Conservation (phyloP, 1,140 invertebrate species). For the Elymnias hypermnestra region DNA sequence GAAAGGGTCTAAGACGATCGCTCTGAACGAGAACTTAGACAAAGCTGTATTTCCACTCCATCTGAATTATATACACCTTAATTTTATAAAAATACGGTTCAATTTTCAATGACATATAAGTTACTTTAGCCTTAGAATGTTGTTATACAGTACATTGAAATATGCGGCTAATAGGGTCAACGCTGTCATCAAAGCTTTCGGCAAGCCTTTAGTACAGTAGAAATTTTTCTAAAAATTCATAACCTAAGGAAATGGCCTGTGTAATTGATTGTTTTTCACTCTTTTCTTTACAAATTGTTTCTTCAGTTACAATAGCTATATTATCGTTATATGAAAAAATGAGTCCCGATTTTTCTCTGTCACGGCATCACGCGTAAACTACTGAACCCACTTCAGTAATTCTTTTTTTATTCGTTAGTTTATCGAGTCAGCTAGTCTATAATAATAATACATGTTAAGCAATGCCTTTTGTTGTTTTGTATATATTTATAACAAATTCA, state of each 20-base stretch:
- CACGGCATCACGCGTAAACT: too few relatives aligned
- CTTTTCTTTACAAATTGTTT: too few relatives aligned
- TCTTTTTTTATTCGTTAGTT: too few relatives aligned
- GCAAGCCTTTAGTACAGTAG: neutral
- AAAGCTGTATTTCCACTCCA: neutral
- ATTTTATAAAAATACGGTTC: neutral
- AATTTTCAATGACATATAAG: neutral
- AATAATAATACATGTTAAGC: too few relatives aligned
- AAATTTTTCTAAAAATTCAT: constrained; percentile 1
- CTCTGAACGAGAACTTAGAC: neutral
- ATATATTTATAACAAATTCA: too few relatives aligned
- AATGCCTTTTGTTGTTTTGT: too few relatives aligned
- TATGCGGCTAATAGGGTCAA: neutral
- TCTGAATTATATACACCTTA: neutral
- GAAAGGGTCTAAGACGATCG: constrained; percentile 1
- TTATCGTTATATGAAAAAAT: too few relatives aligned
- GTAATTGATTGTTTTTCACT: neutral
- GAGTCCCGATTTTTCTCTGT: too few relatives aligned
- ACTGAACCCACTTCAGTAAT: too few relatives aligned
- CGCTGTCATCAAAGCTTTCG: constrained; percentile 1
- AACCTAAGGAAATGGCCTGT: neutral
- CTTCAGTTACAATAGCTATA: too few relatives aligned
- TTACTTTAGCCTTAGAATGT: neutral
- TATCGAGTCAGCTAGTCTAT: too few relatives aligned
- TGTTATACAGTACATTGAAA: constrained; percentile 1